Evolutionary conservation across 1,140 invertebrate species (phyloP), one percentile per base, ranked within the genome.

Genomic region (Dendrolimus kikuchii): DNA sequence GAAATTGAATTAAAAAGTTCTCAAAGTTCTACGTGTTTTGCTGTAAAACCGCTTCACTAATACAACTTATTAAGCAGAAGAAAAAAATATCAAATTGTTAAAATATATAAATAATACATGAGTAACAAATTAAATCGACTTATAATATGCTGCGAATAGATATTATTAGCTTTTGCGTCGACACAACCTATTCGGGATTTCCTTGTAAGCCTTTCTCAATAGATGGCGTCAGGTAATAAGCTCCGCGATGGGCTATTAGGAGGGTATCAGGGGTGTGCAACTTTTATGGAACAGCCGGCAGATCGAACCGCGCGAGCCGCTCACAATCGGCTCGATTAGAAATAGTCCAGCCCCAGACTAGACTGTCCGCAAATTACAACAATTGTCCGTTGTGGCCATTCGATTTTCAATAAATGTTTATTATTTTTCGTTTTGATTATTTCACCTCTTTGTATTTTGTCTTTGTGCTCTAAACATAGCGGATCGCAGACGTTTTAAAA

Each of bases 151-250:
- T 67, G 64, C 55, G 66, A 66, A 53, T 66, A 74, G 62, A 61
- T 64, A 67, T 63, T 76, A 82, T 81, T 81, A 85, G 71, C 67
- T 72, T 71, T 64, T 73, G 68, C 62, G 63, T 53, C 60, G 69
- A 66, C 68, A 80, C 75, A 76, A 82, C 61, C 77, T 74, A 77
- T 80, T 76, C 66, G 71, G 69, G 78, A 85, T 83, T 81, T 81
- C 63, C 73, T 68, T 76, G 74, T 70, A 83, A 86, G 78, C 82
- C 78, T 68, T 66, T 74, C 76, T 86, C 82, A 82, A 86, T 85
- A 77, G 81, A 81, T 79, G 74, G 80, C 71, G 74, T 71, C 71
- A 66, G 70, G 74, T 86, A 86, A 86, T 86, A 86, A 82, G 81
- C 81, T 82, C 74, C 71, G 66, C 71, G 76, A 78, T 77, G 76